A percentile compares a stretch with the other conserved stretches of the same genome.
These are phyloP conservation scores for Drosophila infuscata DNA, from an alignment of 2,888 invertebrate species.

Conservation along the genomic window DNA sequence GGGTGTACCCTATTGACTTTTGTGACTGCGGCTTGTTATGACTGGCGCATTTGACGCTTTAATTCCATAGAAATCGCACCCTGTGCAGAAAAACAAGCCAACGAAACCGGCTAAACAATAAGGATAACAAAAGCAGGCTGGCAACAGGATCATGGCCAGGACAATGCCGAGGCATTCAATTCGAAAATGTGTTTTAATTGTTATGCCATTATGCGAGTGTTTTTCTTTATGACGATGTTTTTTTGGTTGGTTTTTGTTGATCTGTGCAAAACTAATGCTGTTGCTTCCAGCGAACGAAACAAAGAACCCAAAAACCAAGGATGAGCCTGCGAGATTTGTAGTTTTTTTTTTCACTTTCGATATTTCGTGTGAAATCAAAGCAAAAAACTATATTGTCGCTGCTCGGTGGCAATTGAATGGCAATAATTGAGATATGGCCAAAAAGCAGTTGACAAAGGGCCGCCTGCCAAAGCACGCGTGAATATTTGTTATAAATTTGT, in stretches of 20 bases:
- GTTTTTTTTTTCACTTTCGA: conserved; percentile 25
- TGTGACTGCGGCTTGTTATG: conserved; percentile 65
- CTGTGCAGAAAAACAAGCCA: conserved; percentile 29
- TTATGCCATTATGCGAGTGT: conserved; percentile 61
- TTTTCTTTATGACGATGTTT: conserved; percentile 49
- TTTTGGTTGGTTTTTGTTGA: conserved; percentile 42
- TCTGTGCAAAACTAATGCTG: conserved; percentile 67
- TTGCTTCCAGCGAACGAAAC: conserved; percentile 68
- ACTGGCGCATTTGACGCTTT: conserved; percentile 78
- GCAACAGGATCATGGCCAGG: conserved; percentile 57
- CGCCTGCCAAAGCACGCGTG: conserved; percentile 79
- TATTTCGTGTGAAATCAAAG: conserved; percentile 66
- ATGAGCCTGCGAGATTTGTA: conserved; percentile 35
- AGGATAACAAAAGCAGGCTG: conserved; percentile 16
- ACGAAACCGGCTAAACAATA: conserved; percentile 27
- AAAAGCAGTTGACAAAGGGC: conserved; percentile 58
- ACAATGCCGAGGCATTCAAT: conserved; percentile 62
- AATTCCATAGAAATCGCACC: conserved; percentile 72
- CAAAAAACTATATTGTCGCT: conserved; percentile 38
- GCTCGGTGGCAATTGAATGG: conserved; percentile 70
- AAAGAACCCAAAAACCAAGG: conserved; percentile 34
- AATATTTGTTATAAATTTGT: conserved; percentile 82
- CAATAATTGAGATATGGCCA: conserved; percentile 73
- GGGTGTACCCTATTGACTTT: conserved; percentile 43
- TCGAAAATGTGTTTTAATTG: conserved; percentile 79